A percentile compares a stretch with the other conserved stretches of the same genome.
Evolutionary conservation across 2,797 vertebrate genomes (phyloP).

Genomic region (Fistularia commersonii): DNA sequence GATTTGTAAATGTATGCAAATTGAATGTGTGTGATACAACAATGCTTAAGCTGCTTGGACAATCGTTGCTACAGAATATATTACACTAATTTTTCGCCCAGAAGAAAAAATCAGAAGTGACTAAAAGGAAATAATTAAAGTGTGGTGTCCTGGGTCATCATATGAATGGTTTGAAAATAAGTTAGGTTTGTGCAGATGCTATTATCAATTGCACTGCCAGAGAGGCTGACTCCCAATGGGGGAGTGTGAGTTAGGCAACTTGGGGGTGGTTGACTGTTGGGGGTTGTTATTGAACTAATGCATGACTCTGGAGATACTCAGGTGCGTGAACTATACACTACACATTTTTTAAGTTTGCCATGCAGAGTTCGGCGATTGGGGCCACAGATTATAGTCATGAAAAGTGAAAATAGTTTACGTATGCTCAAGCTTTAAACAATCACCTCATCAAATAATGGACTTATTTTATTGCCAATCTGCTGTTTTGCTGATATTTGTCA

Average conservation of each 20-base stretch:
- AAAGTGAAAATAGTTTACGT: conserved; percentile 31
- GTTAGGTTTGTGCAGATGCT: conserved; percentile 48
- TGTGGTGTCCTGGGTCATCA: conserved; percentile 7
- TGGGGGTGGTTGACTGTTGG: conserved; percentile 1
- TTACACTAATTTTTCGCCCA: not conserved
- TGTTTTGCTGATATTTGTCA: conserved; percentile 34
- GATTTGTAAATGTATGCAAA: conserved; percentile 1
- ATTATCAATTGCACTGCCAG: conserved; percentile 28
- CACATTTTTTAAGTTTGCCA: conserved; percentile 19
- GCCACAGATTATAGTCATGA: not conserved
- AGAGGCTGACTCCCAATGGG: conserved; percentile 32
- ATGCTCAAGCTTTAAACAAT: conserved; percentile 27
- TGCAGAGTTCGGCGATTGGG: no score
- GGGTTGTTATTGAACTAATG: conserved; percentile 14
- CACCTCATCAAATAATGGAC: conserved; percentile 43
- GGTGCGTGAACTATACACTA: conserved; percentile 1
- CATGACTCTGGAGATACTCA: conserved; percentile 10
- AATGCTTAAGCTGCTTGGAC: not conserved
- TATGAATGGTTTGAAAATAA: conserved; percentile 32
- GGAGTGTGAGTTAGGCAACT: conserved; percentile 31
- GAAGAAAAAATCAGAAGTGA: conserved; percentile 1
- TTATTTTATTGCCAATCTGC: conserved; percentile 57
- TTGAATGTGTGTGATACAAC: not conserved
- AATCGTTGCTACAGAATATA: no score
- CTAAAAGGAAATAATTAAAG: conserved; percentile 6